phyloP scores from a whole-genome alignment of 2,888 invertebrate species.

The Polietes domitor region DNA sequence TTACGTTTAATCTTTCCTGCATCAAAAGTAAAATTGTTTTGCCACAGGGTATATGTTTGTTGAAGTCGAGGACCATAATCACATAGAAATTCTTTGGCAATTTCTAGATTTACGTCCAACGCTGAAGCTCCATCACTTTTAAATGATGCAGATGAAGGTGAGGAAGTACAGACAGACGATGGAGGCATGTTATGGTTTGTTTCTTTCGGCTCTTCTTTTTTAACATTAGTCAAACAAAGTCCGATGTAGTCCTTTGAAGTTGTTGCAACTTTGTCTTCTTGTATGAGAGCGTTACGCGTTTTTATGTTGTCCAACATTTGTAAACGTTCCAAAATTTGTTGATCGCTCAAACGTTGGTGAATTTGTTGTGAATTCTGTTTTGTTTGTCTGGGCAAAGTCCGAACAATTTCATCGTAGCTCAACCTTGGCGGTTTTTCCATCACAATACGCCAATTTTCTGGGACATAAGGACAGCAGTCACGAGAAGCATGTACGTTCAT shows the following conservation, averaged over 20 bases:
- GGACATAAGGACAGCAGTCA: constrained; percentile 89
- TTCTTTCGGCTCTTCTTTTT: constrained; percentile 42
- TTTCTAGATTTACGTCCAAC: constrained; percentile 66
- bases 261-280: constrained; percentile 60
- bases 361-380: constrained; percentile 38
- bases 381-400: constrained; percentile 37
- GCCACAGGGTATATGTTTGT: constrained; percentile 77
- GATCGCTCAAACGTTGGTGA: constrained; percentile 52
- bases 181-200: constrained; percentile 20
- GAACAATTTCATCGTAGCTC: constrained; percentile 59
- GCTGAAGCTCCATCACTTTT: background rate
- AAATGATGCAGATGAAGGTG: background rate
- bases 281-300: constrained; percentile 61
- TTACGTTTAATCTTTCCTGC: constrained; percentile 79
- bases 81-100: constrained; percentile 75
- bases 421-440: constrained; percentile 76
- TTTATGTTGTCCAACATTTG: constrained; percentile 68
- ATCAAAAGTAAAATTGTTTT: constrained; percentile 76
- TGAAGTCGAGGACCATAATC: constrained; percentile 79
- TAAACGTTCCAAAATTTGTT: constrained; percentile 63
- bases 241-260: constrained; percentile 38
- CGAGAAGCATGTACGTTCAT: constrained; percentile 87
- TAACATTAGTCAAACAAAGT: constrained; percentile 41
- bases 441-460: constrained; percentile 78
- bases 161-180: no score